Evolutionary conservation across 2,113 vertebrate genomes (phyloP), one percentile per base, ranked within the genome.

Genomic region (Centropus unirufus): DNA sequence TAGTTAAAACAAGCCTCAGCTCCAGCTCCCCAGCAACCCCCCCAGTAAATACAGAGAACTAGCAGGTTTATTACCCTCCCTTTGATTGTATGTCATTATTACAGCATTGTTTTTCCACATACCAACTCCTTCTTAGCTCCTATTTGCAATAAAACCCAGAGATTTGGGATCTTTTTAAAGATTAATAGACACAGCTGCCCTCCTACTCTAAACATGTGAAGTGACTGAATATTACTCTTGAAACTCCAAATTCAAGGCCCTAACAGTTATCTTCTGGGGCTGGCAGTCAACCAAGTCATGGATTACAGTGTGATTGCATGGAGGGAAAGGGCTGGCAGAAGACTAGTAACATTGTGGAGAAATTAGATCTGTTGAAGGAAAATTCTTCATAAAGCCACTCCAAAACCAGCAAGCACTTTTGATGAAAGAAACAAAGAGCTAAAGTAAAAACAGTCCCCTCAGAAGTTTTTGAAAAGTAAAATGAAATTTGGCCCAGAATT

Each of bases 81-180:
- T 96, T 92, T 96, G 93, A 97, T 95, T 95, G 61, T 93, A 96
- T 86, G 69, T 96, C 95, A 96, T 95, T 92, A 94, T 97, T 96
- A 97, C 66, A 92, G 70, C 89, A 84, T 94, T 97, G 83, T 95
- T 97, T 95, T 94, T 92, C 87, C 82, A 96, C 93, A 78, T 42
- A 79, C 51, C 92, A 63, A 84, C 95, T 95, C 70, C 87, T 93
- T 84, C 94, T 89, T 86, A 89, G 86, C 79, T 95, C 89, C 64
- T 23, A 88, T 72, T 85, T 93, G 86, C 87, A 94, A 91, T 96
- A 96, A 97, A 95, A 95, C 42, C 5, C 55, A 92, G 57, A 87
- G 87, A 94, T 82, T 54, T 79, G 88, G 66, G 61, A 83, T 75
- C 83, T 82, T 97, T 96, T 96, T 69, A 69, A 95, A 97, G 96